Base-by-base conservation (phyloP, 2,797 vertebrate species). In the Myripristis jacobus region DNA sequence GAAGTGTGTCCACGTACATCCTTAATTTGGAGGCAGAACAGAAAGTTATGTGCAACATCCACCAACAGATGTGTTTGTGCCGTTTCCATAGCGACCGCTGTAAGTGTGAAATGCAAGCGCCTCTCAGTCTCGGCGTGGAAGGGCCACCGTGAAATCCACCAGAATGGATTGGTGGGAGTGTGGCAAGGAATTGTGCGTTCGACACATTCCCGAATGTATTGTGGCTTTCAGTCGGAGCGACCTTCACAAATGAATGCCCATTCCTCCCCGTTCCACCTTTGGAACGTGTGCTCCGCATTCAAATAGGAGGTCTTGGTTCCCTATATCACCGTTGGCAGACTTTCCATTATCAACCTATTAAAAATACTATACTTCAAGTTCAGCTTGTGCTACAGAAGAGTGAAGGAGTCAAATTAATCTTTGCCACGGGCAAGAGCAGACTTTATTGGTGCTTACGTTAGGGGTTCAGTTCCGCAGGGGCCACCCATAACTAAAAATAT, bases 241-340 rank as follows among this genome's bases (percentile, higher is more conserved):
- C 90, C 87, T 83, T 89, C 86, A 84, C 81, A 88, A 91, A 84
- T 79, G 76, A 87, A 84, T 87, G 84, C 86, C 79, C 82, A 77
- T 86, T 85, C 61, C 74, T 86, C 62, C 77, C 78, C 82, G 59
- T 79, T 83, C 72, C 81, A 61, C 77, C 77, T 82, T 77, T 68
- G 41, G 44, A 56, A 34, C 34, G 0, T 53, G 67, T 60, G 72
- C 69, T 51, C 72, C 68, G 83, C 85, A 86, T 91, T 85, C 75
- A 55, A 10, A 72, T 13, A 67, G 71, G 34, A 1, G 0, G 8
- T 64, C 66, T 54, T 7, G 24, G 27, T 31, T 73, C n/a, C 73
- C 54, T 58, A 46, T 69, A 36, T 59, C 29, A 41, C 50, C 66
- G 36, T 75, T 36, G 12, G 41, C 50, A 68, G 77, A 58, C 63